Evolutionary conservation across 1,140 invertebrate species (phyloP).

Genomic region (Drosophila sturtevanti): DNA sequence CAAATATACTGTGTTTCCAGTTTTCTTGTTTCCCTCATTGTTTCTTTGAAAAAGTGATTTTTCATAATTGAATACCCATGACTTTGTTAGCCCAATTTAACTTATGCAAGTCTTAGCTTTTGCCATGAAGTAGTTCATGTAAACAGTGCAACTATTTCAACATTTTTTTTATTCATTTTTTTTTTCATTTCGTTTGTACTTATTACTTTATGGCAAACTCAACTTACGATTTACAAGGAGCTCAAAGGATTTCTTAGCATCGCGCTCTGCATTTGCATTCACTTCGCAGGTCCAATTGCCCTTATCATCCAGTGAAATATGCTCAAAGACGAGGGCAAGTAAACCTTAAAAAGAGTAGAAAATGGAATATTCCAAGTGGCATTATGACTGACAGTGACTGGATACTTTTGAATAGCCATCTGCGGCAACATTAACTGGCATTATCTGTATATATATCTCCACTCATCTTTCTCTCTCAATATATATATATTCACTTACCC

Average conservation of each 20-base stretch:
- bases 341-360: constrained; percentile 40
- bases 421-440: constrained; percentile 8
- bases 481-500: constrained; percentile 50
- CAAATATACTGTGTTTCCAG: too few species aligned
- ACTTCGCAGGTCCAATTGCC: constrained; percentile 82
- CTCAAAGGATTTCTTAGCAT: constrained; percentile 76
- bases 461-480: not conserved
- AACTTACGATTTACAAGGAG: constrained; percentile 83
- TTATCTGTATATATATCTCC: constrained; percentile 4
- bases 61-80: not conserved
- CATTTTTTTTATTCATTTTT: constrained; percentile 1
- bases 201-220: constrained; percentile 15
- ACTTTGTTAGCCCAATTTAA: not conserved
- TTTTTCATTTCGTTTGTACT: not conserved
- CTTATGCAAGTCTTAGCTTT: not conserved
- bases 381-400: constrained; percentile 21
- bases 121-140: constrained; percentile 12
- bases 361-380: constrained; percentile 7
- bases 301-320: constrained; percentile 75
- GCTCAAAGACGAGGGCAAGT: constrained; percentile 81
- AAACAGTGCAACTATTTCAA: constrained; percentile 37
- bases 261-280: constrained; percentile 49
- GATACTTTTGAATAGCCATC: constrained; percentile 13
- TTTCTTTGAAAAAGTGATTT: not conserved
- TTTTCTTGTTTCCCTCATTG: too few species aligned